Conservation (phyloP, 1,140 invertebrate genomes). For the Rhopalosiphum maidis region DNA sequence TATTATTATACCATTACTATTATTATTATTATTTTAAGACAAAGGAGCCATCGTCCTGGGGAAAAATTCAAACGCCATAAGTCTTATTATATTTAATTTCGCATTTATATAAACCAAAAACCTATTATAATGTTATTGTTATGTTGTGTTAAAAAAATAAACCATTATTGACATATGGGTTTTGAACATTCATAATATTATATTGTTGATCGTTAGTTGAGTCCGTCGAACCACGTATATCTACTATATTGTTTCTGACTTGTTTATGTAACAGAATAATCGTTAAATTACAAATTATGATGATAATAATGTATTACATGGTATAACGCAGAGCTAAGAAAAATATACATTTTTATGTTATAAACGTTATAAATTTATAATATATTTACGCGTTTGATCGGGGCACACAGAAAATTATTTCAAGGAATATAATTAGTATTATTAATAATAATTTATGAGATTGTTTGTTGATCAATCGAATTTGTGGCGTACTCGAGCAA, state of each 20-base stretch:
- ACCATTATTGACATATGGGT: not conserved
- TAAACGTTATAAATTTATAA: too few species aligned
- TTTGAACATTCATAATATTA: not conserved
- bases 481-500: not conserved
- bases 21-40: constrained; percentile 29
- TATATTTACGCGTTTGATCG: not conserved
- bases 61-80: not conserved
- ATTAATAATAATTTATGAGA: not conserved
- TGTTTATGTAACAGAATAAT: not conserved
- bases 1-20: constrained; percentile 6
- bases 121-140: constrained; percentile 1
- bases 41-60: not conserved
- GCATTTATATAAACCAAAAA: not conserved
- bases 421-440: not conserved
- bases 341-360: not conserved
- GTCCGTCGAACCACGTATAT: not conserved
- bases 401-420: not conserved
- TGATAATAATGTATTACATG: not conserved
- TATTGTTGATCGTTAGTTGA: not conserved
- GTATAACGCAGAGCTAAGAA: not conserved
- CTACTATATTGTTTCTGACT: not conserved
- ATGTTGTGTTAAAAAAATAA: not conserved
- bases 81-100: not conserved
- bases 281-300: not conserved
- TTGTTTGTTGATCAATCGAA: not conserved